Evolutionary conservation across 92 coral and sea anemone genomes (phyloP), one percentile per base, ranked within the genome.

Genomic region (Heteractis magnifica): DNA sequence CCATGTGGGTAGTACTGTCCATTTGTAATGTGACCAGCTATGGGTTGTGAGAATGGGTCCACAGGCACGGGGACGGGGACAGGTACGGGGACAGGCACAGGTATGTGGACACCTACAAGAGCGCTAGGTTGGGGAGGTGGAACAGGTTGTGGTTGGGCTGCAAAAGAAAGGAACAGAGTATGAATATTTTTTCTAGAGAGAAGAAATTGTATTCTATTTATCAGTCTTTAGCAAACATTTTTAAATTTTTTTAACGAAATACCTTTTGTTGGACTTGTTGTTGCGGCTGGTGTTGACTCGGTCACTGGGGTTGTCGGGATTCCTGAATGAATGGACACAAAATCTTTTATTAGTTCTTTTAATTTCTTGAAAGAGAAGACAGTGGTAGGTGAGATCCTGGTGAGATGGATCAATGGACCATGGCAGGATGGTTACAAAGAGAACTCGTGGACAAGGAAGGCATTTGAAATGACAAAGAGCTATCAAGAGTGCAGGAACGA

Each of bases 81-180:
- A 50, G 88, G 83, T 4, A 77, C 77, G 21, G 88, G 83, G 0
- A 85, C 88, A n/a, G 73, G 87, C 8, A 84, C 49, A 70, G 83
- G 83, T 2, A 80, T 75, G 23, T 58, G 73, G 6, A 80, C 83
- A 23, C 74, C 83, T 6, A 80, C 73, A 14, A 85, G 55, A 7
- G 71, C 76, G 64, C 58, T 80, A 10, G 83, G 20, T 10, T 72
- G 70, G 18, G 84, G 77, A 8, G 65, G 58, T 9, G 34, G 72
- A 65, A 65, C 8, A 65, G 72, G 16, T 10, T 34, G 76, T 49
- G 76, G 19, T 58, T 58, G 64, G n/a, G 6, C 70, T 62, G 70
- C 18, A 62, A 62, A 10, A 62, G 70, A 62, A 34, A 34, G 44
- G 44, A 34, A 34, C 44, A 34, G 44, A 34, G 44, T 34, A 34